Evolutionary conservation across 2,888 invertebrate genomes (phyloP), one percentile per base, ranked within the genome.

Genomic region (Pantelozetes paolii): DNA sequence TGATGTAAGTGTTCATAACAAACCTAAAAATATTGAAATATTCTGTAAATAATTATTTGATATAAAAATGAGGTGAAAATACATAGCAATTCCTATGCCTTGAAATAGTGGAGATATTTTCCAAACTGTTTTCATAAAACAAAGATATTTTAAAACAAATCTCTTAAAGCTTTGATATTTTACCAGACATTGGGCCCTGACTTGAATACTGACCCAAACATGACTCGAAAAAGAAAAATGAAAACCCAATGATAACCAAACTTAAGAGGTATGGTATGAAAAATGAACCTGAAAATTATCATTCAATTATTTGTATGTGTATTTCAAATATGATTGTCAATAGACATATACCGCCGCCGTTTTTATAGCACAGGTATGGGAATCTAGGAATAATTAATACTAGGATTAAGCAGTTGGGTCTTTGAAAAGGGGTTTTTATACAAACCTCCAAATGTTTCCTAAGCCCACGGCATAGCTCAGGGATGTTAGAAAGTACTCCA

Each of bases 61-160:
- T 36, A 36, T 8, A 8, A 36, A 8, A 36, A 36, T 36, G 11
- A 11, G 11, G 36, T 36, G 5, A 8, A 11, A 8, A 11, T 36
- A 59, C 74, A 74, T 74, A 0, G 74, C 74, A 2, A 42, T 48
- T 28, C 74, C 74, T 18, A 74, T 74, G 20, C 74, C 74, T 71
- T 74, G 69, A 40, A 74, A 74, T 28, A 74, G 30, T 26, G 70
- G 74, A 1, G 70, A 71, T 40, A 69, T 48, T n/a, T 36, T 59
- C 74, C 74, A 74, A 40, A 74, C 74, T 74, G 36, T 23, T 26
- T 2, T n/a, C n/a, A n/a, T n/a, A n/a, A n/a, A n/a, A n/a, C n/a
- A 50, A 20, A 3, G 1, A 54, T 23, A 36, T 36, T 36, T 36
- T 36, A 11, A 13, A n/a, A n/a, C n/a, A 54, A 26, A 26, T 59